Evolutionary conservation across 2,113 vertebrate species (phyloP), one percentile per base, ranked within the genome.

Genomic region (Gadus chalcogrammus): DNA sequence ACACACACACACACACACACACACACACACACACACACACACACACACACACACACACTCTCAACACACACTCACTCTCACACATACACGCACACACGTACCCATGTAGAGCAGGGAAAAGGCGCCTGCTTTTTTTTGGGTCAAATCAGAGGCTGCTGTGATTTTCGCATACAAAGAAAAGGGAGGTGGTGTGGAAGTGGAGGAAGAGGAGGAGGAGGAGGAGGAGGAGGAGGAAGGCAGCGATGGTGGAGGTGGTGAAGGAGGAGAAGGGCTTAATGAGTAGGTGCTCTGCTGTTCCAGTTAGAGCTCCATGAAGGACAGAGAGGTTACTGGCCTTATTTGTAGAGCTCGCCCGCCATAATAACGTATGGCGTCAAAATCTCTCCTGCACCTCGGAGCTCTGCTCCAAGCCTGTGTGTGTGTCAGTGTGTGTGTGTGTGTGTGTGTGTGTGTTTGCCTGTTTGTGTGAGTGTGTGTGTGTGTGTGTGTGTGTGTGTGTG

Each of bases 61-160:
- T 24, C 24, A 24, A 24, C 24, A 24, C 24, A 24, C 24, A 24
- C 2, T 24, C 24, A 24, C 24, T 24, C 24, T 24, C 24, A 24
- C 24, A 24, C 24, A 24, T 24, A 15, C 55, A 16, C 55, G 80
- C 78, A 85, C 15, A 13, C 53, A 15, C 55, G 81, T 82, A 82
- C 75, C 79, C 78, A 85, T 84, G 81, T 85, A 82, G 82, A 88
- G 82, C 78, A 82, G 71, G 84, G 22, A 77, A 84, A 72, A 80
- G 76, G 79, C 61, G 75, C 55, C 76, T 80, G 79, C 81, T 88
- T 89, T 87, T 58, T 89, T 87, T 58, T 79, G 81, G 84, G 78
- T 85, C 69, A 64, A 87, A 82, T 82, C 71, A 78, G 73, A 79
- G 63, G 70, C 63, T 73, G 79, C 82, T 83, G 78, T 86, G 85